Base-by-base conservation (phyloP, 1,140 invertebrate genomes). In the Lanistes nyassanus region DNA sequence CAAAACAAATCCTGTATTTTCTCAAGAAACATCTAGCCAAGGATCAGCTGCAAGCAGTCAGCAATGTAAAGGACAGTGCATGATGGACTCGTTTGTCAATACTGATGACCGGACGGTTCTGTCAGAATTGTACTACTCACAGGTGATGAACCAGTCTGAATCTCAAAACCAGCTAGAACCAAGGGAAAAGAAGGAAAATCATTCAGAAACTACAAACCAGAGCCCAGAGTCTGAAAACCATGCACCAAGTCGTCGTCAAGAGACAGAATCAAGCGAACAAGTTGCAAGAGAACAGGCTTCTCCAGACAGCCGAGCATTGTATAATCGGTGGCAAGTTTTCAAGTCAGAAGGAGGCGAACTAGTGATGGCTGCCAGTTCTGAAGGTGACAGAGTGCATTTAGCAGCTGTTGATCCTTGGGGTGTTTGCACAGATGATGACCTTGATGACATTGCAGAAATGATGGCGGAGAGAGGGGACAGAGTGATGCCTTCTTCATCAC, bases 351-450 rank as follows among this genome's bases (percentile, higher is more conserved):
- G 53, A 23, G 13, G 36, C 5, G 31, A 72, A 36, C n/a, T 29
- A 3, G 31, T 56, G 19, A 19, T 70, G 70, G 7, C 42, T 26
- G 23, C 21, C n/a, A 37, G 26, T 26, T 26, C 31, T 26, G 34
- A 39, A 21, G 60, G 70, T 39, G 70, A 72, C 39, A 29, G 21
- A 42, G 70, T 72, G 19, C 56, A 72, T 29, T 37, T 72, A 19
- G 60, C 70, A 11, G 36, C 7, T 6, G 56, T 72, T 60, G 70
- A 72, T 62, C 70, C 70, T 21, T 72, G 70, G 70, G 70, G 70
- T 26, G 70, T 72, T 34, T 72, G 70, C 36, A 72, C 70, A 2
- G 55, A 42, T 31, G 70, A 72, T 4, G 70, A 72, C 37, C 21
- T 72, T 19, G 70, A 55, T 60, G 55, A 72, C 2, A 60, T 72